Base-by-base conservation (phyloP, 2,888 invertebrate species). In the Melinaea menophilus region DNA sequence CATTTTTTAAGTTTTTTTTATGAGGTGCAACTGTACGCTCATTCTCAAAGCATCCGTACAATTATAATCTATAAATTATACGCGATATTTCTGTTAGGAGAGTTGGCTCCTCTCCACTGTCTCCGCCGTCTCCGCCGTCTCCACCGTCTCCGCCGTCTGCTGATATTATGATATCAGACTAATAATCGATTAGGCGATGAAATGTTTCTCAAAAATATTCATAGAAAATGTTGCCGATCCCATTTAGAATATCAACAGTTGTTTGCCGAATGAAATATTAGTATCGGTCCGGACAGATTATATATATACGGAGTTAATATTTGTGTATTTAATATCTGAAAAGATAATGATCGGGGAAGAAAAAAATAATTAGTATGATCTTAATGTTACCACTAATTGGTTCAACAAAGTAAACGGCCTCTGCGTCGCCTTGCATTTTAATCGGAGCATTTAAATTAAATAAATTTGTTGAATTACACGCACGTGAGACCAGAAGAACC, bases 41-140 rank as follows among this genome's bases (percentile, higher is more conserved):
- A 80, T 79, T 80, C 74, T 73, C 65, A 76, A 83, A 80, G 79
- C 78, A 88, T 85, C 80, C 81, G 84, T 83, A 86, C 85, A 88
- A 86, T 86, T 81, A 81, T 85, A 82, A 76, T 75, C 76, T 83
- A 90, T 88, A 88, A 90, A 86, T 90, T 88, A 88, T 84, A 82
- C 77, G 82, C 77, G 86, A 85, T 89, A 90, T 90, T 90, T 89
- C 88, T 85, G 84, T 85, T 80, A 79, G 77, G 75, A 77, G 80
- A 79, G 74, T 89, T 90, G 90, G 90, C 90, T 84, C 80, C 65
- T 71, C 77, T 81, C 90, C 90, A 89, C 81, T 80, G 79, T 77
- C 22, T 22, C 22, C 22, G 22, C 22, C 22, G 0, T 22, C 22
- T 22, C 22, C 22, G 22, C 22, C 22, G 22, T 22, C 22, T 22